A percentile compares a stretch with the other conserved stretches of the same genome.
phyloP scores from a whole-genome alignment of 1,140 invertebrate genomes.

The Trichoplusia ni region DNA sequence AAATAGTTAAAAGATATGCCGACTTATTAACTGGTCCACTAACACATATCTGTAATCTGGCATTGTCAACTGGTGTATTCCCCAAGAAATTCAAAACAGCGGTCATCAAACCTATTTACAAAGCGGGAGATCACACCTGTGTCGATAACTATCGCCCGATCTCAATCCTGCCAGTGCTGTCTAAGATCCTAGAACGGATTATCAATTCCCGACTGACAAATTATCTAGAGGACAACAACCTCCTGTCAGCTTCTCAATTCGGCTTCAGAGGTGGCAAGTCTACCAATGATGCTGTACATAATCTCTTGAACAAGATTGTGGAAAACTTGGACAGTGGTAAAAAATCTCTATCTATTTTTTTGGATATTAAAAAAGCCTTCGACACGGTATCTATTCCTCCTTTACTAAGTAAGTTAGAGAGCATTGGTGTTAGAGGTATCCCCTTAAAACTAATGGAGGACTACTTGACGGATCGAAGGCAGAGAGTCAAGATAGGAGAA shows the following conservation, averaged over 20 bases:
- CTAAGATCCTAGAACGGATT: conserved; percentile 26
- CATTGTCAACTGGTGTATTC: background rate
- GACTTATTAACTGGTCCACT: too few relatives aligned
- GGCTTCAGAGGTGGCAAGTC: conserved; percentile 3
- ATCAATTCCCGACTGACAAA: conserved; percentile 12
- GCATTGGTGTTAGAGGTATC: background rate
- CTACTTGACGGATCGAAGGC: background rate
- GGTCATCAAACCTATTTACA: conserved; percentile 11
- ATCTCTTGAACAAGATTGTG: background rate
- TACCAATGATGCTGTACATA: conserved; percentile 15
- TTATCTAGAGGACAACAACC: conserved; percentile 15
- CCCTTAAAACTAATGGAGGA: background rate
- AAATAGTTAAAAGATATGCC: too few relatives aligned
- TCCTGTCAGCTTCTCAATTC: background rate
- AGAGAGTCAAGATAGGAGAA: background rate
- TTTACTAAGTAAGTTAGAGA: background rate
- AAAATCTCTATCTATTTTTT: background rate
- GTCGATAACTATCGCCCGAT: conserved; percentile 1
- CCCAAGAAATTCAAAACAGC: background rate
- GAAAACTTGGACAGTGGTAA: background rate
- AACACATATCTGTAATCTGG: conserved; percentile 3
- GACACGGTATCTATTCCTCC: background rate
- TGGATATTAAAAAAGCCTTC: background rate
- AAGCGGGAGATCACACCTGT: background rate
- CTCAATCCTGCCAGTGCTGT: too few relatives aligned